phyloP scores from a whole-genome alignment of 2,888 invertebrate genomes.

The Xylota segnis region DNA sequence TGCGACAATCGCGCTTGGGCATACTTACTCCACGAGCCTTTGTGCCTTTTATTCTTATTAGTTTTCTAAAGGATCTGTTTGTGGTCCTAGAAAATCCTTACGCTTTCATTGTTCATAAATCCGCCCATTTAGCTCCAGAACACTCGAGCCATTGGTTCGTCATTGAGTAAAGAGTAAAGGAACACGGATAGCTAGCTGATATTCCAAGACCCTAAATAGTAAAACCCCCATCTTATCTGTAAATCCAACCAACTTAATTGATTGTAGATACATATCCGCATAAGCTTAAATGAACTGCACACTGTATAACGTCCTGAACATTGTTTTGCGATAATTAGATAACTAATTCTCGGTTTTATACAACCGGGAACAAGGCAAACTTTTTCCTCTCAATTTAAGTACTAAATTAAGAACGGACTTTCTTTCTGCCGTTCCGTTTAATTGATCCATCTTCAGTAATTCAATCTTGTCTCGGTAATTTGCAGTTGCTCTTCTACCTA shows the following conservation, averaged over 20 bases:
- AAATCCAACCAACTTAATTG: constrained; percentile 3
- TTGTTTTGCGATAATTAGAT: constrained; percentile 26
- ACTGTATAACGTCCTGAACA: neutral
- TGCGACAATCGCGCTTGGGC: too few species aligned
- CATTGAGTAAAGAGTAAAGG: too few species aligned
- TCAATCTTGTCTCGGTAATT: constrained; percentile 67
- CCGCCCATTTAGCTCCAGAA: too few species aligned
- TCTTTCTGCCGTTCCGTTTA: constrained; percentile 45
- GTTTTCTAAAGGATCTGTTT: too few species aligned
- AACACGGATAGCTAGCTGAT: too few species aligned
- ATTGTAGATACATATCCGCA: neutral
- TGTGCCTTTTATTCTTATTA: too few species aligned
- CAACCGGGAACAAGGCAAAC: neutral
- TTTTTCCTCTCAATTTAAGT: constrained; percentile 47
- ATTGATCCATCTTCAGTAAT: constrained; percentile 72
- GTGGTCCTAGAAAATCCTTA: too few species aligned
- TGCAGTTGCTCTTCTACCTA: constrained; percentile 30
- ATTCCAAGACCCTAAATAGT: neutral
- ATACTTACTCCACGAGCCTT: too few species aligned
- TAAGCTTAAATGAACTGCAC: constrained; percentile 36
- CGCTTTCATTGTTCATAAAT: too few species aligned
- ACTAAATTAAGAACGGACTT: constrained; percentile 51
- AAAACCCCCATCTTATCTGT: neutral
- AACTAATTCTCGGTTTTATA: constrained; percentile 10
- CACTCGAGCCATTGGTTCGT: too few species aligned